Base-by-base conservation (phyloP, 2,797 vertebrate species). In the Peromyscus aztecus region DNA sequence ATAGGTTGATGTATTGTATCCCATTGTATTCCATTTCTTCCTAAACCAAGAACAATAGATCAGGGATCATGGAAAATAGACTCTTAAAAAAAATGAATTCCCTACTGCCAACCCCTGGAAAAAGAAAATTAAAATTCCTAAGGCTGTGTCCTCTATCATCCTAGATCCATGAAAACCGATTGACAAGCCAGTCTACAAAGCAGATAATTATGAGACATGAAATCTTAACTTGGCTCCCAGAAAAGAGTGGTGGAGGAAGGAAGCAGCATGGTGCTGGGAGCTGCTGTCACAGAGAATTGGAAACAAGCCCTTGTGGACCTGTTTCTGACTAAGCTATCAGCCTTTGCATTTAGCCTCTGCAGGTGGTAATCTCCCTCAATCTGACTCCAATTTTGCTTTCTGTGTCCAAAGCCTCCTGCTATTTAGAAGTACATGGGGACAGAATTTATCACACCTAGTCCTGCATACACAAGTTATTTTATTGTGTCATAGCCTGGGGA, bases 341-440 rank as follows among this genome's bases (percentile, higher is more conserved):
- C 92, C 40, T 92, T 34, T 75, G 83, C 57, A 0, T 69, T 91
- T 86, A 89, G 94, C 87, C 95, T 95, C 89, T 83, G 86, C 89
- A 40, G 96, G 96, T 95, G 87, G 88, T 69, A 82, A 95, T 97
- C 92, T 78, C 83, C 94, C 71, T 65, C 85, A 96, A 1, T 23
- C 21, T 83, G 91, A 97, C 96, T 92, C 82, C 84, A 90, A 40
- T 93, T 97, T 97, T 97, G 93, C 69, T 97, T 84, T 92, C 16
- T 2, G 2, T 96, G 84, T 59, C 83, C 96, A 77, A 69, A 96
- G 29, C 77, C 82, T 95, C 81, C 96, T 97, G 95, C 96, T 97
- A 63, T n/a, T 94, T 11, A 23, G 59, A 8, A 96, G 16, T 78
- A 21, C 1, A 65, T 0, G 40, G 88, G 94, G 89, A 90, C 61